Evolutionary conservation across 2,888 invertebrate species (phyloP), one percentile per base, ranked within the genome.

Genomic region (Drosophila putrida): DNA sequence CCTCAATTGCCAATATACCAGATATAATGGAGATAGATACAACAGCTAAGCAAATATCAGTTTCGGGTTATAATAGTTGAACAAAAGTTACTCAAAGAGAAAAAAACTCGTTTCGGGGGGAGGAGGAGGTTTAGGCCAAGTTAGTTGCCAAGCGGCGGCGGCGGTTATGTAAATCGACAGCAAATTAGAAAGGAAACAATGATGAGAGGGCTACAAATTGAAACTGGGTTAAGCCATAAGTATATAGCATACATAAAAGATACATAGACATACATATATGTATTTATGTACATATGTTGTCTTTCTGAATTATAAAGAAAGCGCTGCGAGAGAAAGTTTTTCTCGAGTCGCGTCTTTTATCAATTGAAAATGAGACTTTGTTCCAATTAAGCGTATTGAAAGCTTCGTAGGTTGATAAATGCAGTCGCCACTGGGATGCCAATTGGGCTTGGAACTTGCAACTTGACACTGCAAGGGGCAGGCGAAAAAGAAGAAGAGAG

Each of bases 171-270:
- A 82, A 88, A 84, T 79, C 57, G 59, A 51, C 62, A 49, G 46
- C 55, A 64, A 77, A 82, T 82, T 82, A 87, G 82, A 82, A 87
- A 87, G 82, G 82, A 81, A 69, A 83, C 72, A 73, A 65, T 35
- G 67, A 49, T 57, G 58, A 47, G 68, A 75, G 74, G 76, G 74
- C 80, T 39, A 62, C 58, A 66, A 62, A 70, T 61, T 51, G 60
- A 65, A 88, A 79, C 75, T 82, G 69, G 85, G 80, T 75, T 73
- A 80, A 76, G 68, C 57, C 50, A 25, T 15, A 25, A 41, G 35
- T 50, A 36, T 54, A 55, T 35, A 47, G 43, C 53, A 72, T 8
- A 53, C 31, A 62, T 38, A 50, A 71, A 20, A 49, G 33, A 60
- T 33, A 54, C 35, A 57, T 10, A 28, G 13, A 53, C 25, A 46